Evolutionary conservation across 2,113 vertebrate genomes (phyloP).

Genomic region (Saguinus midas): DNA sequence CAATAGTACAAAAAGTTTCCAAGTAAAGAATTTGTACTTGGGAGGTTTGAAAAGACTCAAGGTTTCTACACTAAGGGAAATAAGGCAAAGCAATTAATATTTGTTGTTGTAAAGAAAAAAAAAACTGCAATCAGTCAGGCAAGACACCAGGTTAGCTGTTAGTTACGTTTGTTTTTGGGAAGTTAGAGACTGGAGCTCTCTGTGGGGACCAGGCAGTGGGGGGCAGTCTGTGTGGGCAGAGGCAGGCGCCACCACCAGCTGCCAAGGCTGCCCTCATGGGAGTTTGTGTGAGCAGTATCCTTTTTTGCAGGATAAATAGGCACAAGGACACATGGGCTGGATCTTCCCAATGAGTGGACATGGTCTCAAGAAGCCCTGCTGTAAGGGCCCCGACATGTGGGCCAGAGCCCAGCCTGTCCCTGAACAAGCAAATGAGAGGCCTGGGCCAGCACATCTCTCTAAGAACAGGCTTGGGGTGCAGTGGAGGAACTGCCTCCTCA

Average conservation of each 20-base stretch:
- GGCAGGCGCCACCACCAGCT: not conserved
- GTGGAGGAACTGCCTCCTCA: not conserved
- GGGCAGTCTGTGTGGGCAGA: slow-evolving; percentile 45
- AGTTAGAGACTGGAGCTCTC: slow-evolving; percentile 54
- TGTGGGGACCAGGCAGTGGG: slow-evolving; percentile 52
- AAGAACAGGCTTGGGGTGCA: not conserved
- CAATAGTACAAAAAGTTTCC: slow-evolving; percentile 70
- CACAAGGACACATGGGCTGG: slow-evolving; percentile 72
- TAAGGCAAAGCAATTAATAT: slow-evolving; percentile 76
- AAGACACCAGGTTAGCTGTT: slow-evolving; percentile 80
- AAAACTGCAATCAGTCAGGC: slow-evolving; percentile 72
- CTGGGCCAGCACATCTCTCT: not conserved
- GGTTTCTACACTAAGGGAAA: slow-evolving; percentile 61
- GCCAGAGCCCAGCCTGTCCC: not conserved
- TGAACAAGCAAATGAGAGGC: not conserved
- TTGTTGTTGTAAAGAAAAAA: slow-evolving; percentile 73
- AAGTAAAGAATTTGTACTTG: slow-evolving; percentile 60
- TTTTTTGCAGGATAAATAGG: slow-evolving; percentile 81
- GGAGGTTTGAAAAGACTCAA: slow-evolving; percentile 7
- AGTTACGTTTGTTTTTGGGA: slow-evolving; percentile 72
- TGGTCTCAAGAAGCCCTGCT: not conserved
- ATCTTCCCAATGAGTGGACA: not conserved
- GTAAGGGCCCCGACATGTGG: not conserved
- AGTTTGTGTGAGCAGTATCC: slow-evolving; percentile 80
- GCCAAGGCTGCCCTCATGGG: slow-evolving; percentile 56